Percentiles rank a stretch among this genome's conserved stretches.
Evolutionary conservation across 2,113 vertebrate genomes (phyloP).

Genomic region (Chloropsis hardwickii): DNA sequence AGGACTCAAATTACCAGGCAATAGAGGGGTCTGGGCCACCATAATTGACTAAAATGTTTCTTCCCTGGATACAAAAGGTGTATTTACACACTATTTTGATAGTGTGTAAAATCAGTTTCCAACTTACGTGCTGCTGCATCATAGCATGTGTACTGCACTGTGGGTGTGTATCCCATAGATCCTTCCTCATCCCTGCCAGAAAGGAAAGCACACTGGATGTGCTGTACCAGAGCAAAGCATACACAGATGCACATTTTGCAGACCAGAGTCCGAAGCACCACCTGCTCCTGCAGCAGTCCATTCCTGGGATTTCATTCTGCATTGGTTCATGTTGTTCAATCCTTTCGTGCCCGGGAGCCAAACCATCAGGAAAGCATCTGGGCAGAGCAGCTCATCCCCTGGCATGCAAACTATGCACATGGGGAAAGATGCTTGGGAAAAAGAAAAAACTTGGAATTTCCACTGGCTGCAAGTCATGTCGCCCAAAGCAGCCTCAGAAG

Average conservation of each 20-base stretch:
- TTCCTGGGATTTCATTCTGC: background rate
- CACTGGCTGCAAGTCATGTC: background rate
- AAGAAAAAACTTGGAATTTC: background rate
- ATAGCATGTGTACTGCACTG: accelerated
- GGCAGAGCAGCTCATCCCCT: background rate
- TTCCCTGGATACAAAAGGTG: background rate
- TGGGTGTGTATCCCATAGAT: background rate
- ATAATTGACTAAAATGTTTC: accelerated
- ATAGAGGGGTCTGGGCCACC: background rate
- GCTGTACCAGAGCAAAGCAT: background rate
- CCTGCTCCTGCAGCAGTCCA: background rate
- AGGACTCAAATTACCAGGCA: background rate
- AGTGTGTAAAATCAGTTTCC: background rate
- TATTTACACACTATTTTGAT: background rate
- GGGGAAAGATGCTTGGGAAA: background rate
- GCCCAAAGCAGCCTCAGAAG: background rate
- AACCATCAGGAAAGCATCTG: background rate
- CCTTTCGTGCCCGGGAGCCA: background rate
- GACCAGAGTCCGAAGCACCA: background rate
- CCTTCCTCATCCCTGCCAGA: background rate
- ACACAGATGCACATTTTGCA: accelerated
- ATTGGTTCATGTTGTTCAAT: background rate
- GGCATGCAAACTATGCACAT: background rate
- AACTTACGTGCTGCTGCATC: accelerated
- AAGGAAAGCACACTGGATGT: accelerated